phyloP scores from a whole-genome alignment of 2,797 vertebrate genomes.

The Holocentrus rufus region DNA sequence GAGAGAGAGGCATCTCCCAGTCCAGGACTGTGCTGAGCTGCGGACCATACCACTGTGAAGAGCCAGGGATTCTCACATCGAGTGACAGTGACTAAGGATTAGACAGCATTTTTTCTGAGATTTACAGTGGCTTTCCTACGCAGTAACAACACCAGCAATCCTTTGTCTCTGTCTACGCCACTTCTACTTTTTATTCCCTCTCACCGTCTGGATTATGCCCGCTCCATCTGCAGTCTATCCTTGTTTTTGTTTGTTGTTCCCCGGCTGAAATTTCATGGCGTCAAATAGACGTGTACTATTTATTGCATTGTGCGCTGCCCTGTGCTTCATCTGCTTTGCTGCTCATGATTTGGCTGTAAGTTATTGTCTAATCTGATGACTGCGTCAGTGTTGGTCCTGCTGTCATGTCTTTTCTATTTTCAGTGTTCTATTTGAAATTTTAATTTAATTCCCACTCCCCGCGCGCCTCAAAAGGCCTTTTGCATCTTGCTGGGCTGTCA shows the following conservation, averaged over 20 bases:
- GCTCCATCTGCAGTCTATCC: slow-evolving; percentile 20
- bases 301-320: background rate
- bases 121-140: slow-evolving; percentile 41
- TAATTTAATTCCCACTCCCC: slow-evolving; percentile 30
- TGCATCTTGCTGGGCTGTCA: slow-evolving; percentile 14
- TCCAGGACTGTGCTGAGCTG: slow-evolving; percentile 45
- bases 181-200: slow-evolving; percentile 11
- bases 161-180: slow-evolving; percentile 25
- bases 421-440: slow-evolving; percentile 20
- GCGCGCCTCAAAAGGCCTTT: slow-evolving; percentile 33
- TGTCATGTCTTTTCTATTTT: slow-evolving; percentile 36
- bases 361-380: slow-evolving; percentile 28
- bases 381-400: slow-evolving; percentile 14
- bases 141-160: slow-evolving; percentile 35
- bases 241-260: slow-evolving; percentile 3
- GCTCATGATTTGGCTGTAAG: slow-evolving; percentile 18
- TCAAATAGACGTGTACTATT: slow-evolving; percentile 5
- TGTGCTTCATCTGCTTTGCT: slow-evolving; percentile 1
- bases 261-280: background rate
- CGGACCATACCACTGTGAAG: slow-evolving; percentile 40
- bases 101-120: slow-evolving; percentile 36
- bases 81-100: slow-evolving; percentile 54
- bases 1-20: slow-evolving; percentile 24
- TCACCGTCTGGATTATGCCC: slow-evolving; percentile 50
- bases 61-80: slow-evolving; percentile 32